Percentiles rank a stretch among this genome's conserved stretches.
Conservation (phyloP, 1,140 invertebrate species). For the Saccostrea echinata region DNA sequence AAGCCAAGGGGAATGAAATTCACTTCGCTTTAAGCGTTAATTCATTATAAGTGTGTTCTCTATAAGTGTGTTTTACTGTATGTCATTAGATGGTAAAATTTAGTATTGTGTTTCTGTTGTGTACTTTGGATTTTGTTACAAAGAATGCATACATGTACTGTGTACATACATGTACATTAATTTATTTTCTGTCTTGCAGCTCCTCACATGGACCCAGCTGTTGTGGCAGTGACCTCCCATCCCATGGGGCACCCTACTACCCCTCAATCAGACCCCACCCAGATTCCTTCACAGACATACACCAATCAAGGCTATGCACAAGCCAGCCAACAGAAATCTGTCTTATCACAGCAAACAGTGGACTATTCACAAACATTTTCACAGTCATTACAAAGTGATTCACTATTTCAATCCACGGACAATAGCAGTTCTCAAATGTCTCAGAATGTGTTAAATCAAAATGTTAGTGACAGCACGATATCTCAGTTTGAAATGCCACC, state of each 20-base stretch:
- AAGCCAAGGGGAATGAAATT: too few relatives aligned
- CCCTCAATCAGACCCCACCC: conserved; percentile 38
- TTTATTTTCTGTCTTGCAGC: conserved; percentile 62
- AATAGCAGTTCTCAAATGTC: conserved; percentile 52
- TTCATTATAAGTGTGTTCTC: too few relatives aligned
- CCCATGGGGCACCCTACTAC: conserved; percentile 57
- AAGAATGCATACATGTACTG: too few relatives aligned
- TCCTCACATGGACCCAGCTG: conserved; percentile 80
- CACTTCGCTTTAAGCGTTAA: too few relatives aligned
- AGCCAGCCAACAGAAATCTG: conserved; percentile 49
- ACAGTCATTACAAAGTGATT: conserved; percentile 64
- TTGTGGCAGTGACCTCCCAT: conserved; percentile 78
- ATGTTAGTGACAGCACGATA: conserved; percentile 61
- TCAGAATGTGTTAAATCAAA: conserved; percentile 58
- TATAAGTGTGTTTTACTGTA: too few relatives aligned
- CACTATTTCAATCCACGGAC: conserved; percentile 61
- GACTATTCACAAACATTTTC: conserved; percentile 62
- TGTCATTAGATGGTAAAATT: background rate
- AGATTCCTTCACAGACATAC: conserved; percentile 45
- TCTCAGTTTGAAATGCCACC: conserved; percentile 74
- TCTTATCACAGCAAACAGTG: conserved; percentile 57
- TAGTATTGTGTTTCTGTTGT: background rate
- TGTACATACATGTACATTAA: too few relatives aligned
- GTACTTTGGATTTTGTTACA: too few relatives aligned
- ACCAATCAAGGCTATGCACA: conserved; percentile 52